These are phyloP conservation scores for Coendou prehensilis DNA, from an alignment of 2,797 vertebrate species.

Conservation along the genomic window DNA sequence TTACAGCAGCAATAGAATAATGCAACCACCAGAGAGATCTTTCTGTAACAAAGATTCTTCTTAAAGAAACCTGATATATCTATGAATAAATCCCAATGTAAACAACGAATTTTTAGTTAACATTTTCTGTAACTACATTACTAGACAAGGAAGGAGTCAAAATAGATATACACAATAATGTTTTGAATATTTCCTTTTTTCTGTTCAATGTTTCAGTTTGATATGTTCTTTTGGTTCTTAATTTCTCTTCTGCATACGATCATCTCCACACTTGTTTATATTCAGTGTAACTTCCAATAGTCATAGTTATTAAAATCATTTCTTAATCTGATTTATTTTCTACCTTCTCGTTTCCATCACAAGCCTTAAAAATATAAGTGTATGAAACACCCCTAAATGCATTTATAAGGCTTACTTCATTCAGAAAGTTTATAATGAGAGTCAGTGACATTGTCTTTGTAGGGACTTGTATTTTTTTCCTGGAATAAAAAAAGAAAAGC, in stretches of 20 bases:
- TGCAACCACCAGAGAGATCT: neutral
- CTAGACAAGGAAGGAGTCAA: constrained; percentile 20
- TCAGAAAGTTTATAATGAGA: constrained; percentile 35
- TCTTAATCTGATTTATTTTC: neutral
- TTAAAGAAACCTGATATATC: neutral
- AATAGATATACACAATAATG: neutral
- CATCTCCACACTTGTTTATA: neutral
- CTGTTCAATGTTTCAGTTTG: neutral
- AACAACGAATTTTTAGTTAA: constrained; percentile 20
- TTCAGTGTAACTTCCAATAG: neutral
- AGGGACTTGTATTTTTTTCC: neutral
- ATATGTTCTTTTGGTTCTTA: neutral
- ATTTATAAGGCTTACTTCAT: neutral
- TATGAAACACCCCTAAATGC: neutral
- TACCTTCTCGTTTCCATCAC: neutral
- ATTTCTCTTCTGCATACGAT: neutral
- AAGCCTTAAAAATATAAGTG: neutral
- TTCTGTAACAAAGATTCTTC: neutral
- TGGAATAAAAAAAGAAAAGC: neutral
- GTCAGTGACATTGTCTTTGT: neutral
- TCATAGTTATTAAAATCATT: neutral
- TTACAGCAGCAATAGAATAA: neutral
- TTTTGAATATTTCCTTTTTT: neutral
- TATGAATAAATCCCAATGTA: constrained; percentile 27
- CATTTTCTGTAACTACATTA: constrained; percentile 6